Conservation (phyloP, 2,797 vertebrate species). For the Rhinophrynus dorsalis region DNA sequence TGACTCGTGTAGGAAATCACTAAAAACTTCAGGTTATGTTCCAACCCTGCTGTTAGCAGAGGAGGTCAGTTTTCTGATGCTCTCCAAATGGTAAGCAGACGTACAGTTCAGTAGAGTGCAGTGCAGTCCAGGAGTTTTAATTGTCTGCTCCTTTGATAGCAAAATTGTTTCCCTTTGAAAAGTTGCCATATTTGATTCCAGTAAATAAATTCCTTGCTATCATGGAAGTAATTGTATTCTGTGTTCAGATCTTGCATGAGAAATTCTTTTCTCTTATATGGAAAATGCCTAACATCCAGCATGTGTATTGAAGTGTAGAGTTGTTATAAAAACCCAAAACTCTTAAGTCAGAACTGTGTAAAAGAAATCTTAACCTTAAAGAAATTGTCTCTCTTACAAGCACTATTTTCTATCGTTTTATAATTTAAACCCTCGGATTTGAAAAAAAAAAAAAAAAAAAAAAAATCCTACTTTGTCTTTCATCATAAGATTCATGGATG, state of each 20-base stretch:
- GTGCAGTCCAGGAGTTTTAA: too few species aligned
- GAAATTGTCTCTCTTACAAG: constrained; percentile 1
- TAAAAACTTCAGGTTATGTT: too few species aligned
- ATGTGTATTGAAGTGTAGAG: not conserved
- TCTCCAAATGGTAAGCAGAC: too few species aligned
- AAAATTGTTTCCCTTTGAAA: not conserved
- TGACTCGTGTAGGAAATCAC: too few species aligned
- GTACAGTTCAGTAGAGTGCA: too few species aligned
- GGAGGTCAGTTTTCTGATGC: too few species aligned
- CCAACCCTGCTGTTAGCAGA: too few species aligned
- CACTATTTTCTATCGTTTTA: not conserved
- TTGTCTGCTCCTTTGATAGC: not conserved
- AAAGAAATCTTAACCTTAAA: constrained; percentile 7
- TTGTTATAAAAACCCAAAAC: not conserved
- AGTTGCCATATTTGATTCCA: not conserved
- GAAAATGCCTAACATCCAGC: not conserved
- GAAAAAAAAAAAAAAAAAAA: too few species aligned
- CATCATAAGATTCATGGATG: constrained; percentile 32
- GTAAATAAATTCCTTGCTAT: not conserved
- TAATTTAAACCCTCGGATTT: constrained; percentile 28
- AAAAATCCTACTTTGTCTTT: constrained; percentile 20
- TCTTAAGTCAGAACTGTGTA: constrained; percentile 20
- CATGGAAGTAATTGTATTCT: not conserved
- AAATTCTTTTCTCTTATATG: not conserved
- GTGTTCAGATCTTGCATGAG: not conserved